phyloP scores from a whole-genome alignment of 2,888 invertebrate genomes.

The Lepetodrilus schrolli region DNA sequence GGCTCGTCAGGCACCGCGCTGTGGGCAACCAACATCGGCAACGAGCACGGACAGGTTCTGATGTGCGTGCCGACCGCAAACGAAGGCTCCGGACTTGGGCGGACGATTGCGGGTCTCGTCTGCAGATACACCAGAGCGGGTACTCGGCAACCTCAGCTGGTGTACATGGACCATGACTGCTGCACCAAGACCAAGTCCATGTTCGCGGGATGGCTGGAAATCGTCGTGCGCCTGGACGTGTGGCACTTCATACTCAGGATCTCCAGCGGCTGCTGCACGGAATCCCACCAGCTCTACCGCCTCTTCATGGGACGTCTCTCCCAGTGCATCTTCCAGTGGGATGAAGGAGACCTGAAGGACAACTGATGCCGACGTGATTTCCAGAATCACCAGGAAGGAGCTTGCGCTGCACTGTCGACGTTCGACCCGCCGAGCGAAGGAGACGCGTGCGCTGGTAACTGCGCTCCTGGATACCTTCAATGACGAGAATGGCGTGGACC shows the following conservation, averaged over 20 bases:
- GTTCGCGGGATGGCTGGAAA: conserved; percentile 39
- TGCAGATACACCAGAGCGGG: conserved; percentile 41
- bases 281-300: conserved; percentile 47
- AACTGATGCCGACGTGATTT: not conserved
- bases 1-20: too few species aligned
- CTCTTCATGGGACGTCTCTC: conserved; percentile 47
- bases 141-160: conserved; percentile 43
- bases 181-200: conserved; percentile 38
- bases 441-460: conserved; percentile 30
- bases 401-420: conserved; percentile 40
- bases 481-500: conserved; percentile 39
- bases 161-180: conserved; percentile 59
- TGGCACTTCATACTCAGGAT: conserved; percentile 56
- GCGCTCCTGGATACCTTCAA: conserved; percentile 37
- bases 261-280: conserved; percentile 40
- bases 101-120: conserved; percentile 45
- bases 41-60: conserved; percentile 49
- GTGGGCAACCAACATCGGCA: conserved; percentile 52
- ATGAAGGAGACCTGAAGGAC: conserved; percentile 36
- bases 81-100: conserved; percentile 44
- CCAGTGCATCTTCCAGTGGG: conserved; percentile 45
- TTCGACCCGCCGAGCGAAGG: conserved; percentile 40
- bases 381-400: conserved; percentile 33
- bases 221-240: conserved; percentile 46
- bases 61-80: conserved; percentile 47